Percentiles rank a stretch among this genome's conserved stretches.
Evolutionary conservation across 1,140 invertebrate species (phyloP).

Genomic region (Babylonia areolata): DNA sequence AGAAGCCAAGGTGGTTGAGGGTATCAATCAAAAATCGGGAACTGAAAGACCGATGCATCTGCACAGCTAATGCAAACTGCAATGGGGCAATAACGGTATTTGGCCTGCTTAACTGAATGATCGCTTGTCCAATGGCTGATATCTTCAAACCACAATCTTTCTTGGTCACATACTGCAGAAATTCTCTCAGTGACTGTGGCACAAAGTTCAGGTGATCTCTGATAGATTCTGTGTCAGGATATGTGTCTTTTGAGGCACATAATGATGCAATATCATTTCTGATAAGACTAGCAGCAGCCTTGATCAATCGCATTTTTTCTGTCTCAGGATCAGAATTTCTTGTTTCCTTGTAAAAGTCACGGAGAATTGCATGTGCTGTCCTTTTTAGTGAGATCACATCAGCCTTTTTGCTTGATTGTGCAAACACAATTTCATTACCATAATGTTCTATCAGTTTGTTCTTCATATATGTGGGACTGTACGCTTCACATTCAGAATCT

Average conservation of each 20-base stretch:
- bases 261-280: neutral
- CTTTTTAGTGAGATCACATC: slow-evolving; percentile 3
- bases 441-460: slow-evolving; percentile 8
- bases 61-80: neutral
- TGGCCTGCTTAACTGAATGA: neutral
- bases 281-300: neutral
- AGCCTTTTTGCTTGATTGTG: neutral
- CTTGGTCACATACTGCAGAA: too few species aligned
- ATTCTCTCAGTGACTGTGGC: neutral
- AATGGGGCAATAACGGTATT: neutral
- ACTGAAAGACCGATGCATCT: slow-evolving; percentile 3
- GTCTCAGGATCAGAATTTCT: neutral
- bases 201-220: slow-evolving; percentile 1
- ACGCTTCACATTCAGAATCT: neutral
- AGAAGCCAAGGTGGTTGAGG: too few species aligned
- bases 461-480: neutral
- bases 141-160: too few species aligned
- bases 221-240: slow-evolving; percentile 8
- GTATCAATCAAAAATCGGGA: neutral
- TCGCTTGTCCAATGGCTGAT: neutral
- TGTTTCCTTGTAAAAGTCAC: neutral
- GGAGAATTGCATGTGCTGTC: slow-evolving; percentile 2
- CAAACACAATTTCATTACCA: neutral
- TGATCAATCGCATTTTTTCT: neutral
- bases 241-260: neutral